phyloP scores from a whole-genome alignment of 1,140 invertebrate genomes.

The Drosophila kohkoa region DNA sequence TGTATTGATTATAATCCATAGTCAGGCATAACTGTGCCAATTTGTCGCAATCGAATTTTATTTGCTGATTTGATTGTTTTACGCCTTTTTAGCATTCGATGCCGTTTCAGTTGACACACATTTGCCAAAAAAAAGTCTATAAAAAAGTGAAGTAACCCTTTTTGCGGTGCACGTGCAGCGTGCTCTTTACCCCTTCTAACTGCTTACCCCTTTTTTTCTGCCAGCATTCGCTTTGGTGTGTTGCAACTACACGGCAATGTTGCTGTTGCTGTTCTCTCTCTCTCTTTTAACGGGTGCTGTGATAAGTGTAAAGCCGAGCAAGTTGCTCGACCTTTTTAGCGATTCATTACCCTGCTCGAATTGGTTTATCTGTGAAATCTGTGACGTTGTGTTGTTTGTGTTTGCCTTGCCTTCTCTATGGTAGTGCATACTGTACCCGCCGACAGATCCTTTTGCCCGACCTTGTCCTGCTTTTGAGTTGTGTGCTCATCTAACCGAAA shows the following conservation, averaged over 20 bases:
- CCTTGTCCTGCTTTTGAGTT: conserved; percentile 68
- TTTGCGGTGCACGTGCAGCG: conserved; percentile 51
- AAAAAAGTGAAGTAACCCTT: conserved; percentile 51
- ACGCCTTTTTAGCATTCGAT: conserved; percentile 73
- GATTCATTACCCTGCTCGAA: conserved; percentile 84
- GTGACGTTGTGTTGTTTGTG: conserved; percentile 58
- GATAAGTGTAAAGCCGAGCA: conserved; percentile 23
- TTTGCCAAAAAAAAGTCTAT: conserved; percentile 35
- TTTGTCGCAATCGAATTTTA: conserved; percentile 79
- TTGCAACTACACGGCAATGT: conserved; percentile 24
- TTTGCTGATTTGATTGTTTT: conserved; percentile 78
- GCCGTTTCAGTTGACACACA: conserved; percentile 55
- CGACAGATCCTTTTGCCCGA: conserved; percentile 47
- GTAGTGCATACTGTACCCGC: conserved; percentile 26
- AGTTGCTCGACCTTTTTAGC: conserved; percentile 77
- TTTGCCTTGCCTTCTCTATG: conserved; percentile 37
- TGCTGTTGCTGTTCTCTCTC: conserved; percentile 54
- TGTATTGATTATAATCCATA: conserved; percentile 43
- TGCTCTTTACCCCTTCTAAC: conserved; percentile 19
- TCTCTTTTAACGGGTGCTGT: conserved; percentile 50
- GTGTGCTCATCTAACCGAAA: conserved; percentile 84
- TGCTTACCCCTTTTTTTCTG: conserved; percentile 50
- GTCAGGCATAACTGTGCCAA: conserved; percentile 51
- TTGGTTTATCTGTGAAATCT: conserved; percentile 85
- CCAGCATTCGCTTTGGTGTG: conserved; percentile 80